Base-by-base conservation (phyloP, 1,140 invertebrate genomes). In the Lepidurus couesii region DNA sequence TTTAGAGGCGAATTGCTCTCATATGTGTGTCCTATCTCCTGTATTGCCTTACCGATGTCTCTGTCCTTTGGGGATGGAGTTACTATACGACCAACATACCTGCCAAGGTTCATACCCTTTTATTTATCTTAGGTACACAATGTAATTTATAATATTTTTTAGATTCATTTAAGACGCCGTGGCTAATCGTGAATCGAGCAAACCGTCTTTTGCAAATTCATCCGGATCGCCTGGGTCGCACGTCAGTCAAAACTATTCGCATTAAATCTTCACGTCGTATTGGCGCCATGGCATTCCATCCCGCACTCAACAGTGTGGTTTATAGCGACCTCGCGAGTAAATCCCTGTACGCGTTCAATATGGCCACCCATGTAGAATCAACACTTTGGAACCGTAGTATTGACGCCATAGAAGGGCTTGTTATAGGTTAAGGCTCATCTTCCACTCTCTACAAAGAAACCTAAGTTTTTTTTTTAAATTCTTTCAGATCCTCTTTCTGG, bases 341-440 rank as follows among this genome's bases (percentile, higher is more conserved):
- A 44, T 6, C 26, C 43, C 75, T 79, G 42, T 75, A 79, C 43
- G n/a, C 73, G 24, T 45, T 79, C 42, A 24, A 79, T 45, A n/a
- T 79, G 42, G 73, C n/a, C 7, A 79, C 73, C 10, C 75, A 75
- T 47, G n/a, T 26, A 7, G 42, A 79, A 13, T 24, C 74, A 26
- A 42, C 47, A 11, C 74, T 79, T 7, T 79, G 74, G 53, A 65
- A 65, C 43, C 43, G 73, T 26, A 75, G 73, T 44, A 74, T 44
- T 42, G 78, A 79, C 2, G 43, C 73, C 42, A 74, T 79, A 9
- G 78, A 79, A 26, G 78, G 78, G 24, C n/a, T 79, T 74, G 78
- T 75, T 34, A 74, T 79, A 2, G 53, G 53, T 65, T 65, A 65
- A 21, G 21, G 13, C 13, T 11, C 21, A 11, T 7, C 13, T 1